Evolutionary conservation across 2,888 invertebrate species (phyloP).

Genomic region (Metalampra italica): DNA sequence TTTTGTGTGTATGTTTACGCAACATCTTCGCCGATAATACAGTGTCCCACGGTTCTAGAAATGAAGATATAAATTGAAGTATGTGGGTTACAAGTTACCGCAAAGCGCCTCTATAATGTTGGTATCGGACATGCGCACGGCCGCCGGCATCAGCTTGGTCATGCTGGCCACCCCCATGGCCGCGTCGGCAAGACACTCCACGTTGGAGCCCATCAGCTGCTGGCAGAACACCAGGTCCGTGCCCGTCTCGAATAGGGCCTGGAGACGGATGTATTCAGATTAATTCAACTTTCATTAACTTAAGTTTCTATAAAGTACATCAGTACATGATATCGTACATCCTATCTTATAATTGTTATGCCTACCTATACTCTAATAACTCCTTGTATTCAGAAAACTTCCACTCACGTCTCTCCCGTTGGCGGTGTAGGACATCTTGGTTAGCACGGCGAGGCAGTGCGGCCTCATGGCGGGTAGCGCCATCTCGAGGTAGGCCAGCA

Average conservation of each 20-base stretch:
- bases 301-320: not conserved
- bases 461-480: slow-evolving; percentile 66
- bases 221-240: slow-evolving; percentile 68
- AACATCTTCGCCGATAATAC: too few species aligned
- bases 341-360: too few species aligned
- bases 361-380: too few species aligned
- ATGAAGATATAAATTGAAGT: too few species aligned
- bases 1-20: too few species aligned
- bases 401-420: slow-evolving; percentile 57
- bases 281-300: not conserved
- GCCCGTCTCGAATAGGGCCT: slow-evolving; percentile 61
- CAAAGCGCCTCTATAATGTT: slow-evolving; percentile 65
- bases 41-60: too few species aligned
- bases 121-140: slow-evolving; percentile 66
- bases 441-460: slow-evolving; percentile 60
- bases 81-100: too few species aligned
- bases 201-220: slow-evolving; percentile 58
- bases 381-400: too few species aligned
- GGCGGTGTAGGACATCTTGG: slow-evolving; percentile 61
- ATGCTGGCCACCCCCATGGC: slow-evolving; percentile 71
- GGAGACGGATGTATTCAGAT: too few species aligned
- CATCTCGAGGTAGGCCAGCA: slow-evolving; percentile 66
- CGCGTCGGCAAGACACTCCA: slow-evolving; percentile 59
- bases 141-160: slow-evolving; percentile 60
- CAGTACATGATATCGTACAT: too few species aligned